Conservation (phyloP, 2,113 vertebrate genomes). For the Grammomys dolichurus region DNA sequence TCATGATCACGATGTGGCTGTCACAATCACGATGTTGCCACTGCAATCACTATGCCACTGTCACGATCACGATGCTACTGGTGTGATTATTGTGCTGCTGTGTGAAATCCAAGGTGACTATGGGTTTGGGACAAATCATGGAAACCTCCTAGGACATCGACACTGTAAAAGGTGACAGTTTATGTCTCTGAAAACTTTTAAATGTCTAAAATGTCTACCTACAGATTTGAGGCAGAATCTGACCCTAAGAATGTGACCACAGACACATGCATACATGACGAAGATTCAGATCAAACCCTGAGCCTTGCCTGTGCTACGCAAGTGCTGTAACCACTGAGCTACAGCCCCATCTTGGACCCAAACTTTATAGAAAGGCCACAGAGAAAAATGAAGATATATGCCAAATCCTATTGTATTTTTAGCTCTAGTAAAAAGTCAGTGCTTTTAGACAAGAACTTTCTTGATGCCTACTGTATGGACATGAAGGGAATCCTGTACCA, state of each 20-base stretch:
- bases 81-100: background rate
- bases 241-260: background rate
- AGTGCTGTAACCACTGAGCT: background rate
- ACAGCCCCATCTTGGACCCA: background rate
- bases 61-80: background rate
- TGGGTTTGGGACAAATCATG: background rate
- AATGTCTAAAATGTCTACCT: background rate
- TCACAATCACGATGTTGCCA: background rate
- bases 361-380: background rate
- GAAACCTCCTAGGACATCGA: background rate
- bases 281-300: background rate
- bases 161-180: background rate
- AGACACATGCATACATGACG: no score
- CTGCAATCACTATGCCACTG: background rate
- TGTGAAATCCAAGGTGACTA: background rate
- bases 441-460: background rate
- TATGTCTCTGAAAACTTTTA: background rate
- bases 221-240: background rate
- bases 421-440: background rate
- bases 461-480: background rate
- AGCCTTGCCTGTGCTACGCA: background rate
- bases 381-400: background rate
- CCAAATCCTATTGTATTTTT: background rate
- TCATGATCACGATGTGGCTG: accelerated
- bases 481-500: background rate